Evolutionary conservation across 2,888 invertebrate genomes (phyloP), one percentile per base, ranked within the genome.

Genomic region (Hypercompe scribonia): DNA sequence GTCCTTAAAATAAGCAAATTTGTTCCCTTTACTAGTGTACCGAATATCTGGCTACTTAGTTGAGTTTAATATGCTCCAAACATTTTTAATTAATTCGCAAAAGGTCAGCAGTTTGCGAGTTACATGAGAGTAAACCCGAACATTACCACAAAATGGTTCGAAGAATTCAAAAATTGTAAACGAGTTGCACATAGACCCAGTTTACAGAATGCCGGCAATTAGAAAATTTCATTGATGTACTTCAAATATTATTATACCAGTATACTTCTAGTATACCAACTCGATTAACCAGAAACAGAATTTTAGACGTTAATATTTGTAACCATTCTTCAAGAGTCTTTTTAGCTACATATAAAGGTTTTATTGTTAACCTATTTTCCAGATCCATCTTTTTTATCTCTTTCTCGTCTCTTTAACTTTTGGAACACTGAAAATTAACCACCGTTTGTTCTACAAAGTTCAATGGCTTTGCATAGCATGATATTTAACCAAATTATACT

Each of bases 151-250:
- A 31, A 68, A 68, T 67, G 50, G 13, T 34, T 24, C 33, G 3
- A 67, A 50, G 33, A 34, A 50, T 54, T 50, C 34, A 15, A 68
- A 68, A n/a, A 34, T 54, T 68, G 28, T 54, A n/a, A 68, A 68
- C 54, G 33, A 67, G 46, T 50, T 34, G 13, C 13, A 66, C 3
- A 31, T 18, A 7, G 18, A 31, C 31, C 31, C 61, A 31, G 61
- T 61, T 61, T 61, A 4, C 18, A 15, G 18, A 61, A 18, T 61
- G 31, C 4, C n/a, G 11, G 34, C n/a, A 4, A n/a, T 39, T 24
- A 65, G n/a, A 13, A n/a, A 65, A 28, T 39, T 39, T 65, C 28
- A 39, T 33, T 36, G 64, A 39, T 28, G 24, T 36, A 24, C 13
- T 15, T 15, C 13, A 15, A 65, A 65, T 65, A 28, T 2, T 2